Base-by-base conservation (phyloP, 53 echinoderm and acorn worm species). In the Echinometra lucunter region DNA sequence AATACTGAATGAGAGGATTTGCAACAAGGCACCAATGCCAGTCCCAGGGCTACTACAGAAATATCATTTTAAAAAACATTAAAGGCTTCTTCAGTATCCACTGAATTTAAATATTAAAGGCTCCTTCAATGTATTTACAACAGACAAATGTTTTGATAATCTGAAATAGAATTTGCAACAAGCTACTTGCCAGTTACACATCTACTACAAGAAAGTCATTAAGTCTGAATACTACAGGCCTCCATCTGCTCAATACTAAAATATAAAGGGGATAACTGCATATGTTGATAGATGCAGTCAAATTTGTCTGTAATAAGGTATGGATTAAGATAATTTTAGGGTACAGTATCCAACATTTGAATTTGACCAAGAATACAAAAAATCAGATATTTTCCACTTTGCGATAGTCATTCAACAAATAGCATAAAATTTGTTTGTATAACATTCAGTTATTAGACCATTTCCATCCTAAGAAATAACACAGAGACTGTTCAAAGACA, bases 1-100 rank as follows among this genome's bases (percentile, higher is more conserved):
- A 66, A 91, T 16, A 45, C 47, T 69, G 91, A 91, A n/a, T 37
- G 91, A 91, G 58, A 45, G 69, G 66, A 67, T 67, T 89, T n/a
- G 45, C 27, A 88, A 53, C 25, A 88, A 56, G 57, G 49, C 57
- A 89, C 58, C 37, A 89, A 7, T 10, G 44, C 40, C 60, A 58
- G 89, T 12, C 37, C 37, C 18, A 25, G 6, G 40, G 37, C 60
- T 12, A 32, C 58, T 85, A 47, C 45, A 27, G 49, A 49, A 78
- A 40, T 34, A 70, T 70, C 70, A 60, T 34, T 70, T n/a, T n/a
- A n/a, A n/a, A n/a, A n/a, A n/a, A n/a, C n/a, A 69, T 27, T 3
- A 34, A 9, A 49, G 49, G 49, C 49, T 32, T n/a, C n/a, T n/a
- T n/a, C n/a, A n/a, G n/a, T n/a, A n/a, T n/a, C n/a, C n/a, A n/a